Conservation (phyloP, 2,888 invertebrate species). For the Nomada goodeniana region DNA sequence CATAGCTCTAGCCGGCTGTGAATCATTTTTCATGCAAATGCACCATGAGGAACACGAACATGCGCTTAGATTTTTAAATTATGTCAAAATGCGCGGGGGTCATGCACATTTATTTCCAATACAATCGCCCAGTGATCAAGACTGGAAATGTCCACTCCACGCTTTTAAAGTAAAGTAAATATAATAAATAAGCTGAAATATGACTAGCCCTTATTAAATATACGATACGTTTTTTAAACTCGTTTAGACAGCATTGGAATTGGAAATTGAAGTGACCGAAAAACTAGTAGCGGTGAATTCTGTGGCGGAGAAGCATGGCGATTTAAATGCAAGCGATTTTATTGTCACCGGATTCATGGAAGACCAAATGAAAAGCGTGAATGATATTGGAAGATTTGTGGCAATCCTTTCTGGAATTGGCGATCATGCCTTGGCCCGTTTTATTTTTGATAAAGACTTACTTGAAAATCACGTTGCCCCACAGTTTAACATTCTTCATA, state of each 20-base stretch:
- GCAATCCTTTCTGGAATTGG: constrained; percentile 82
- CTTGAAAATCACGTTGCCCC: constrained; percentile 71
- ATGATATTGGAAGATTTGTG: constrained; percentile 86
- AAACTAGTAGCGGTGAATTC: constrained; percentile 83
- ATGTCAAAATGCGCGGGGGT: constrained; percentile 85
- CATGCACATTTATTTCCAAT: constrained; percentile 80
- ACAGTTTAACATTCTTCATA: constrained; percentile 71
- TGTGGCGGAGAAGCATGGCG: constrained; percentile 84
- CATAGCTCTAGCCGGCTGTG: constrained; percentile 83
- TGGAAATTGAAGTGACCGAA: constrained; percentile 78
- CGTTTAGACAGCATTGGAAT: constrained; percentile 70
- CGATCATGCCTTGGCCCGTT: constrained; percentile 75
- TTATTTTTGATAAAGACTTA: constrained; percentile 78
- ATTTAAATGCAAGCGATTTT: constrained; percentile 85
- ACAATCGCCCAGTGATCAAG: constrained; percentile 76
- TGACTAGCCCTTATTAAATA: neutral
- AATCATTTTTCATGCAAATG: constrained; percentile 85
- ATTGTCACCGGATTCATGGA: constrained; percentile 85
- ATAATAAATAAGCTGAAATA: neutral
- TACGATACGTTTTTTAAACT: neutral
- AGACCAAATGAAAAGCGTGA: constrained; percentile 87
- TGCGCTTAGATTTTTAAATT: constrained; percentile 84
- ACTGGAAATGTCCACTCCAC: constrained; percentile 83
- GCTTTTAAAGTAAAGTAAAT: constrained; percentile 81
- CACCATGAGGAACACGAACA: constrained; percentile 85